These are phyloP conservation scores for Yponomeuta malinellus DNA, from an alignment of 2,888 invertebrate genomes.

Conservation along the genomic window DNA sequence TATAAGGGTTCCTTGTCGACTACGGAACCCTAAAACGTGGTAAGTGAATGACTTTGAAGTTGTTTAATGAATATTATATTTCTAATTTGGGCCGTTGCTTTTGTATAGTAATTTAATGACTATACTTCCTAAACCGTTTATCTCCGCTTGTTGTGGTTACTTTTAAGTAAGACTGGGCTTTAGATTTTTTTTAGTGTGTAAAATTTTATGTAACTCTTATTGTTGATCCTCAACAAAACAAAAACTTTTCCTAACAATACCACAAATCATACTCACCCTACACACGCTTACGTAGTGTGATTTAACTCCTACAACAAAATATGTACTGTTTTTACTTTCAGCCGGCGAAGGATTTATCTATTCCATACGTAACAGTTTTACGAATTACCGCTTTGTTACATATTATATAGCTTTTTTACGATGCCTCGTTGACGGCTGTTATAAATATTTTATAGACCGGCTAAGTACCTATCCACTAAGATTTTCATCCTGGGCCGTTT, in stretches of 20 bases:
- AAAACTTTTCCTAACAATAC: neutral
- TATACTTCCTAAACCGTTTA: no score
- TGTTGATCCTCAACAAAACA: neutral
- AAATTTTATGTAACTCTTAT: no score
- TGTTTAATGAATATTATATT: no score
- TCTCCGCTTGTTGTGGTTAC: no score
- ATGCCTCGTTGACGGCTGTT: constrained; percentile 23
- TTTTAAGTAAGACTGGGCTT: no score
- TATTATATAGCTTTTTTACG: constrained; percentile 42
- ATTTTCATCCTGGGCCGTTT: neutral
- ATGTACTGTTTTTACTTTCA: constrained; percentile 59
- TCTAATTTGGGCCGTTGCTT: no score
- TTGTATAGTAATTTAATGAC: no score
- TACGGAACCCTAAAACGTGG: no score
- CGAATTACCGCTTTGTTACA: constrained; percentile 48
- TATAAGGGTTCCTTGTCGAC: no score
- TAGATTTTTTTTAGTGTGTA: no score
- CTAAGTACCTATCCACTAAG: neutral
- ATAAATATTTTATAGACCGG: constrained; percentile 48
- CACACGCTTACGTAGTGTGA: constrained; percentile 51
- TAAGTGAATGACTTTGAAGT: no score
- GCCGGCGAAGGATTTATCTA: constrained; percentile 62
- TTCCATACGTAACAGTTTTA: constrained; percentile 32
- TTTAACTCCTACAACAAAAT: constrained; percentile 59
- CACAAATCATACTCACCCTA: constrained; percentile 28